A percentile compares a stretch with the other conserved stretches of the same genome.
Evolutionary conservation across 1,140 invertebrate species (phyloP).

Genomic region (Samia ricini): DNA sequence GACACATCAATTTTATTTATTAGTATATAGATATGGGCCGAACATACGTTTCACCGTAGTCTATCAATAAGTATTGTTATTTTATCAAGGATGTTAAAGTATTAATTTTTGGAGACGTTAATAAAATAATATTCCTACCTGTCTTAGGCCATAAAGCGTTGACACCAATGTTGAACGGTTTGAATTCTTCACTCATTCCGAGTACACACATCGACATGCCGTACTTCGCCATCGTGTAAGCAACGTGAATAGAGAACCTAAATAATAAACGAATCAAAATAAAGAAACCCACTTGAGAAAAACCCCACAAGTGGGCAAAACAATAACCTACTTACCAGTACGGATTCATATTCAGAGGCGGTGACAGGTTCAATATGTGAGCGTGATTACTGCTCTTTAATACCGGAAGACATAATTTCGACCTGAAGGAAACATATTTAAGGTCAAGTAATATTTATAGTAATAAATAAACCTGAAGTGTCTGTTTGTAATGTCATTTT

Average conservation of each 20-base stretch:
- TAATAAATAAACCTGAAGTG: too few species aligned
- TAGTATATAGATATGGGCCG: too few species aligned
- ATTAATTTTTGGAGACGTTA: too few species aligned
- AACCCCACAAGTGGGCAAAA: background rate
- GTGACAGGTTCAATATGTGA: slow-evolving; percentile 97
- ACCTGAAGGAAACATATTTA: slow-evolving; percentile 79
- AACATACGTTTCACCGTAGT: too few species aligned
- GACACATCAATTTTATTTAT: too few species aligned
- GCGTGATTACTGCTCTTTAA: slow-evolving; percentile 93
- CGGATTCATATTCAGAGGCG: slow-evolving; percentile 93
- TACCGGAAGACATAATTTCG: slow-evolving; percentile 94
- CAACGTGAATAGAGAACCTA: slow-evolving; percentile 92
- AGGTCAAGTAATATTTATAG: too few species aligned
- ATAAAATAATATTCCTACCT: slow-evolving; percentile 76
- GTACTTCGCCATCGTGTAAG: slow-evolving; percentile 99
- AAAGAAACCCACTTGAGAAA: background rate
- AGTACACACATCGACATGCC: slow-evolving; percentile 99
- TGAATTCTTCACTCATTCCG: slow-evolving; percentile 97
- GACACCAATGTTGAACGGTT: slow-evolving; percentile 90
- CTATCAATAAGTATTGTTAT: too few species aligned
- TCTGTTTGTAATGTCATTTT: too few species aligned
- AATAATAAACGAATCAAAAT: slow-evolving; percentile 11
- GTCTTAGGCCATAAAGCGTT: slow-evolving; percentile 98
- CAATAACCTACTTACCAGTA: slow-evolving; percentile 81
- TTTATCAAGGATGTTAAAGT: too few species aligned